These are phyloP conservation scores for Ctenopoma kingsleyae DNA, from an alignment of 2,797 vertebrate genomes.

Conservation along the genomic window DNA sequence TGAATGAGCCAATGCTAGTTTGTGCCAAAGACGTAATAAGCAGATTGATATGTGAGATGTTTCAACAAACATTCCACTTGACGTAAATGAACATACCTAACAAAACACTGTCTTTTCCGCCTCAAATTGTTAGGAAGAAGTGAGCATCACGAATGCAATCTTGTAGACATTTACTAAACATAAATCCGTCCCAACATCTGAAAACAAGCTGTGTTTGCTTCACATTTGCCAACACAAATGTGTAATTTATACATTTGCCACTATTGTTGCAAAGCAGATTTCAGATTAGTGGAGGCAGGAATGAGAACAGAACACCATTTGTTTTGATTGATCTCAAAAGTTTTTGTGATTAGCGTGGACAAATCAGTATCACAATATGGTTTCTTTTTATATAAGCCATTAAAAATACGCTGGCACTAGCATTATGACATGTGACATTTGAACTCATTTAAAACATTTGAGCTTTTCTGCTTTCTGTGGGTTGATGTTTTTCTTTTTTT, in stretches of 20 bases:
- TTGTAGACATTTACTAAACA: not conserved
- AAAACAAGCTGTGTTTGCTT: not conserved
- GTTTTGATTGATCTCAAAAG: not conserved
- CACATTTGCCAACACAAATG: not conserved
- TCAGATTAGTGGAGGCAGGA: not conserved
- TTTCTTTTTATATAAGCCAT: not conserved
- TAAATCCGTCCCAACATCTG: not conserved
- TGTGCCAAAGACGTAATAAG: not conserved
- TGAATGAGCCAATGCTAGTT: not conserved
- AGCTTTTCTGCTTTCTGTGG: too few species aligned
- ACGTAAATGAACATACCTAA: not conserved
- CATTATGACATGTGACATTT: not conserved
- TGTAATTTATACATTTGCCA: not conserved
- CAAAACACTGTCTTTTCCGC: not conserved
- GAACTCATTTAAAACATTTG: too few species aligned
- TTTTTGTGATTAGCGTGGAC: not conserved
- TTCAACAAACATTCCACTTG: not conserved
- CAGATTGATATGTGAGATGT: not conserved
- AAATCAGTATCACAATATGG: not conserved
- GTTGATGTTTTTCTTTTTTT: not conserved
- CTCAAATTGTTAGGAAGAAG: not conserved
- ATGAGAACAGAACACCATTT: not conserved
- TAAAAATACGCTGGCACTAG: not conserved
- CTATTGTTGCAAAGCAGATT: not conserved
- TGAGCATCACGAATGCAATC: not conserved